phyloP scores from a whole-genome alignment of 2,113 vertebrate genomes.

The Neoarius graeffei region DNA sequence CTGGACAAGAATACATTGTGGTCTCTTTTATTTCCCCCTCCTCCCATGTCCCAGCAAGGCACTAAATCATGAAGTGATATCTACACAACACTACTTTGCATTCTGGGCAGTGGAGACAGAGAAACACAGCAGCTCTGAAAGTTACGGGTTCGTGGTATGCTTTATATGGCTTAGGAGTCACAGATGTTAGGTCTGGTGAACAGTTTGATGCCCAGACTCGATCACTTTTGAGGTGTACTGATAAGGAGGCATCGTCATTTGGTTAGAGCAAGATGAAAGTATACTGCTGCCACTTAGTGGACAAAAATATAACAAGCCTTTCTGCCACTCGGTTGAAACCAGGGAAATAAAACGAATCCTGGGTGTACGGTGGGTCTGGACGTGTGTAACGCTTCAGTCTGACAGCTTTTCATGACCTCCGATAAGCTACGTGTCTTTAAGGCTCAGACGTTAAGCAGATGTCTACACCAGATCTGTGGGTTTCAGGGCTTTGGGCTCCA shows the following conservation, averaged over 20 bases:
- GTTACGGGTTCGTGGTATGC: background rate
- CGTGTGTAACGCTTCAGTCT: background rate
- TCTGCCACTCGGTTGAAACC: background rate
- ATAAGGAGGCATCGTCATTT: background rate
- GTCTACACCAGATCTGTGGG: constrained; percentile 80
- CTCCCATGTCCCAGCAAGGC: constrained; percentile 3
- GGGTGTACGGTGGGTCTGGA: background rate
- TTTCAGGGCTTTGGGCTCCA: constrained; percentile 51
- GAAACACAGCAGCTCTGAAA: constrained; percentile 1
- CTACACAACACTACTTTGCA: background rate
- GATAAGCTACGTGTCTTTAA: background rate
- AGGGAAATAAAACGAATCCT: constrained; percentile 15
- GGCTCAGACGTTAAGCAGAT: background rate
- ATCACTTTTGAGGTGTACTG: background rate
- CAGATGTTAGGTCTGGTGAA: background rate
- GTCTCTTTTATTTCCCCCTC: background rate
- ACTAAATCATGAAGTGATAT: constrained; percentile 33
- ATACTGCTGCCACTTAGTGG: constrained; percentile 48
- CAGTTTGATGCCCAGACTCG: background rate
- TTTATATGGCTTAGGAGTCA: constrained; percentile 21
- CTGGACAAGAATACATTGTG: constrained; percentile 7
- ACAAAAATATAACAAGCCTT: background rate
- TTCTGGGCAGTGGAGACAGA: background rate
- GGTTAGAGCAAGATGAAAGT: constrained; percentile 4
- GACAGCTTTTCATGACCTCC: background rate